phyloP scores from a whole-genome alignment of 2,113 vertebrate species.

The zebrafish (Danio rerio) region DNA sequence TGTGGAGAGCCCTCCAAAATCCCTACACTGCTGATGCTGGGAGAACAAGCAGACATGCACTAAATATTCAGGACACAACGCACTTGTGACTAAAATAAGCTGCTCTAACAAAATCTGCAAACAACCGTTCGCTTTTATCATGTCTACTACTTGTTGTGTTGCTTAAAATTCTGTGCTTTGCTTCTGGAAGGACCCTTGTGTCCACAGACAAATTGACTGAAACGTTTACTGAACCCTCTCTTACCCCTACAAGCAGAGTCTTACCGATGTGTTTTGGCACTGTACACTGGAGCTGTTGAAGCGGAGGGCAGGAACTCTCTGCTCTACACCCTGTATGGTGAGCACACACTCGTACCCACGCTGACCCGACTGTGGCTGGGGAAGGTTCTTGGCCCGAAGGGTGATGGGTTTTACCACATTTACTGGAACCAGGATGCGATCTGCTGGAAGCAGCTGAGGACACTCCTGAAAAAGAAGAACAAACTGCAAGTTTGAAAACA shows the following conservation, averaged over 20 bases:
- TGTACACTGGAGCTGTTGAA: conserved; percentile 99
- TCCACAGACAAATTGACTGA: conserved; percentile 26
- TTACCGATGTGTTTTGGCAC: conserved; percentile 98
- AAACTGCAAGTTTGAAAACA: not conserved
- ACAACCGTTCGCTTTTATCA: not conserved
- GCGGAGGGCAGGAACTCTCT: conserved; percentile 91
- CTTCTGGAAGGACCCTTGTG: conserved; percentile 23
- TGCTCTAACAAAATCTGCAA: conserved; percentile 7
- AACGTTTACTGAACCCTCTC: conserved; percentile 31
- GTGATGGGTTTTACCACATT: conserved; percentile 97
- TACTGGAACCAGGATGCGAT: conserved; percentile 93
- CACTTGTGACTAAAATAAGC: conserved; percentile 11
- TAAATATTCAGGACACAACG: conserved; percentile 26
- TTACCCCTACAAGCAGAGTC: conserved; percentile 54
- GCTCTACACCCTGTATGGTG: conserved; percentile 90
- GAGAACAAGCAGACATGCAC: conserved; percentile 5
- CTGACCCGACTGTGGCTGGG: conserved; percentile 97
- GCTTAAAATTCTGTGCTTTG: conserved; percentile 12
- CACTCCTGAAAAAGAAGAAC: conserved; percentile 81
- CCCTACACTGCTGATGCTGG: conserved; percentile 23
- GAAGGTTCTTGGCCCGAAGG: conserved; percentile 93
- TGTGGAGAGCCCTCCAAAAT: conserved; percentile 21
- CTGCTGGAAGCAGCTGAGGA: conserved; percentile 90
- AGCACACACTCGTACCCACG: conserved; percentile 94
- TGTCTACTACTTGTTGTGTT: not conserved